Evolutionary conservation across 1,140 invertebrate genomes (phyloP), one percentile per base, ranked within the genome.

Genomic region (Diprion similis): DNA sequence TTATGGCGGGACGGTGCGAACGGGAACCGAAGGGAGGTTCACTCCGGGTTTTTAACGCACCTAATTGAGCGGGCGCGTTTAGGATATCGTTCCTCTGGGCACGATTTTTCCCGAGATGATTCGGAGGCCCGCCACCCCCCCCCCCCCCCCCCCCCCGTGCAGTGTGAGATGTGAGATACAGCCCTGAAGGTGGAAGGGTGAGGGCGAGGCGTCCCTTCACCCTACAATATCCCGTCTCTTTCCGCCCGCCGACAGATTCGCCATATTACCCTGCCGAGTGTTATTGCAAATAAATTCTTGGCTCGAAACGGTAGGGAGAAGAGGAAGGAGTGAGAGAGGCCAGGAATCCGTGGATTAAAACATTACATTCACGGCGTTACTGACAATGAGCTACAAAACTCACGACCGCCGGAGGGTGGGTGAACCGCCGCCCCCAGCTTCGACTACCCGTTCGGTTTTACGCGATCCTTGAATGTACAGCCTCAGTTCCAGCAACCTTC

Each of bases 211-310:
- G 24, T 37, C 24, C 2, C 2, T 37, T 37, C 24, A 6, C 24
- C 24, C 24, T 37, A 37, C 24, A 6, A 37, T 37, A 37, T 37
- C 24, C 9, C 51, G 6, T 59, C 51, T 59, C 51, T 13, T 59
- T 59, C n/a, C 11, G 9, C 51, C 51, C 4, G 51, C n/a, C 51
- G 51, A 59, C 51, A 59, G 51, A 59, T 59, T 59, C 51, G 51
- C 51, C 51, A 9, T 59, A 59, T 59, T 59, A 59, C n/a, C n/a
- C 51, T 59, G n/a, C 51, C 51, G 51, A 59, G 51, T 59, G 51
- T 59, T 59, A 59, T 59, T 59, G 51, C 51, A 17, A 59, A 59
- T 59, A 59, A 59, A 59, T 59, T 59, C 51, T 59, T 59, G 51
- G 51, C 51, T 8, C 51, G 51, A 59, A 59, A 59, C 2, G 51